These are phyloP conservation scores for Sebastes hubbsi DNA, from an alignment of 2,797 vertebrate genomes.

Conservation along the genomic window DNA sequence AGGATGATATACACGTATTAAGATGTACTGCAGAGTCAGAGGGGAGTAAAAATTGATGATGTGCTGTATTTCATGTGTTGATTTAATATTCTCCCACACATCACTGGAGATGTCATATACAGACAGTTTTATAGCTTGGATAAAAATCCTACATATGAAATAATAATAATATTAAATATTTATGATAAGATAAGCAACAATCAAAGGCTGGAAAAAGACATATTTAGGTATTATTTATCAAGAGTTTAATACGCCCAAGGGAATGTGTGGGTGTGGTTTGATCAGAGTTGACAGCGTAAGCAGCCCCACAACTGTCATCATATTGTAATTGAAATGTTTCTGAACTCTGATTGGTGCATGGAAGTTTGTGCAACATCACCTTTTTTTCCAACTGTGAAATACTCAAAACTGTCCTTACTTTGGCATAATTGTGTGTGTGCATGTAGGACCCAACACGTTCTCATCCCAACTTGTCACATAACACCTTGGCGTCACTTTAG, in stretches of 20 bases:
- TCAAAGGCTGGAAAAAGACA: background rate
- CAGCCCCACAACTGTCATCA: background rate
- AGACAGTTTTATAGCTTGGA: background rate
- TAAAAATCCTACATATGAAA: background rate
- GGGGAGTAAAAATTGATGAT: background rate
- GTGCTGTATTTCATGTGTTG: conserved; percentile 6
- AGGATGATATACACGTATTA: background rate
- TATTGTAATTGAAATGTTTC: background rate
- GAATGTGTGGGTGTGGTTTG: background rate
- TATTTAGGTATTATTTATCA: background rate
- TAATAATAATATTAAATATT: background rate
- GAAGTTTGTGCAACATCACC: background rate
- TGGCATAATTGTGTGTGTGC: background rate
- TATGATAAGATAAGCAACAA: background rate
- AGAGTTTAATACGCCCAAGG: background rate
- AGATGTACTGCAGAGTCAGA: background rate
- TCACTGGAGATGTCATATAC: background rate
- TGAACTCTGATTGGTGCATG: background rate
- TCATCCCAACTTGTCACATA: too few species aligned
- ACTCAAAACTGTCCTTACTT: background rate
- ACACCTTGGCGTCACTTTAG: too few species aligned
- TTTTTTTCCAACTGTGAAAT: background rate
- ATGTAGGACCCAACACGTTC: too few species aligned
- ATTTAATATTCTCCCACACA: background rate
- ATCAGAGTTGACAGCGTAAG: background rate